Conservation (phyloP, 1,140 invertebrate genomes). For the Planococcus citri region DNA sequence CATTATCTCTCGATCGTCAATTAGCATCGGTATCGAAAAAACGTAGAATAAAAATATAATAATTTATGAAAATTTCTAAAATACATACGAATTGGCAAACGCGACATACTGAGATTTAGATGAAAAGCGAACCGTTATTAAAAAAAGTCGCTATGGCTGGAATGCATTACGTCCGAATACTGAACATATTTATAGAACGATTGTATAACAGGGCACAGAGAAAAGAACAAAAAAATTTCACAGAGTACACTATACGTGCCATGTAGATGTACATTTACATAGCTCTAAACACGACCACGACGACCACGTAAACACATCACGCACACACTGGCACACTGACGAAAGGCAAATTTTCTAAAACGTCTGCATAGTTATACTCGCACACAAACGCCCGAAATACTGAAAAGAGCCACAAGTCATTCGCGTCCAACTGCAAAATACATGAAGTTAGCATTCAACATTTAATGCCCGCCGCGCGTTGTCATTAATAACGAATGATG, state of each 20-base stretch:
- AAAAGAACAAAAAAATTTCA: background rate
- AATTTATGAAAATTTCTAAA: constrained; percentile 9
- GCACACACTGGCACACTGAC: too few relatives aligned
- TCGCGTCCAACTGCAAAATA: background rate
- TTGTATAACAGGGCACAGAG: background rate
- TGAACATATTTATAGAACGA: constrained; percentile 11
- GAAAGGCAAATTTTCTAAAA: background rate
- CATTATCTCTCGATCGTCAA: too few relatives aligned
- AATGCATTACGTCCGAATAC: background rate
- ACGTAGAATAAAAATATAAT: too few relatives aligned
- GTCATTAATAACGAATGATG: constrained; percentile 2
- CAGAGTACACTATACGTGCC: background rate
- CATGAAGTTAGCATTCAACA: background rate
- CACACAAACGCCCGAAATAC: background rate
- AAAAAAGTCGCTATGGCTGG: constrained; percentile 9
- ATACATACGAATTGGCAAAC: constrained; percentile 17
- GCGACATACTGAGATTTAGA: background rate
- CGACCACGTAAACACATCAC: too few relatives aligned
- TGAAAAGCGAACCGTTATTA: constrained; percentile 6
- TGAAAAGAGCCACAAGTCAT: background rate
- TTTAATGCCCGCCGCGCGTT: background rate
- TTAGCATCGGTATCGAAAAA: too few relatives aligned
- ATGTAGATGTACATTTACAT: background rate
- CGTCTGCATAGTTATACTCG: background rate
- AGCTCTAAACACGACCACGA: too few relatives aligned